Evolutionary conservation across 2,113 vertebrate genomes (phyloP), one percentile per base, ranked within the genome.

Genomic region (Sinocyclocheilus maitianheensis): DNA sequence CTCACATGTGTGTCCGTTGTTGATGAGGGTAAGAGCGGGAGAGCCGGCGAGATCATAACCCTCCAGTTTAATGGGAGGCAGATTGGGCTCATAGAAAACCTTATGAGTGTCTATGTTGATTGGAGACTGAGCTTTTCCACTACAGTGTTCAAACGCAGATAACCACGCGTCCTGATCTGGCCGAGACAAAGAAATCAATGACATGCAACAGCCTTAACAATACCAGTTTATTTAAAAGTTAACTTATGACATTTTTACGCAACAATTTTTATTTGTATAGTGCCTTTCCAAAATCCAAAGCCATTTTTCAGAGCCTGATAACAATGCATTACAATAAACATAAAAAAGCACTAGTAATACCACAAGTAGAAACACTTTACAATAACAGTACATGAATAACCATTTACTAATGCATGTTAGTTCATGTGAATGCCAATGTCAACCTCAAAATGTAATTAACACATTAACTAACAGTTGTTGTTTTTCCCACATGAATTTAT

Each of bases 1-100:
- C 91, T 86, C 90, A 93, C 92, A 55, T 30, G 92, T 93, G 85
- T 93, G 92, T 3, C 92, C 92, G 22, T 93, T 92, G 88, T 93
- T 93, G 30, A 80, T 6, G 63, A 93, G 84, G 0, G 40, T 90
- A 8, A 92, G 87, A 14, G 51, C 16, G 10, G 65, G 2, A 0
- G 9, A 10, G 55, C 67, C 87, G 9, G 71, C 85, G 30, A 93
- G 74, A 30, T 91, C 88, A 40, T 92, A 93, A 5, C 90, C 91
- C 0, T 92, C 86, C 81, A 92, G 83, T 7, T 40, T 65, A 76
- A 93, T 92, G 2, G 13, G 1, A 51, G 87, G 71, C 34, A 92
- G 82, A 0, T 1, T 89, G 77, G 84, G 24, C 13, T 91, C 82
- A 14, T 88, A 89, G 22, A 18, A 58, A 62, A 83, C 86, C 11